Percentiles rank a stretch among this genome's conserved stretches.
phyloP scores from a whole-genome alignment of 1,140 invertebrate genomes.

The Drosophila burlai region DNA sequence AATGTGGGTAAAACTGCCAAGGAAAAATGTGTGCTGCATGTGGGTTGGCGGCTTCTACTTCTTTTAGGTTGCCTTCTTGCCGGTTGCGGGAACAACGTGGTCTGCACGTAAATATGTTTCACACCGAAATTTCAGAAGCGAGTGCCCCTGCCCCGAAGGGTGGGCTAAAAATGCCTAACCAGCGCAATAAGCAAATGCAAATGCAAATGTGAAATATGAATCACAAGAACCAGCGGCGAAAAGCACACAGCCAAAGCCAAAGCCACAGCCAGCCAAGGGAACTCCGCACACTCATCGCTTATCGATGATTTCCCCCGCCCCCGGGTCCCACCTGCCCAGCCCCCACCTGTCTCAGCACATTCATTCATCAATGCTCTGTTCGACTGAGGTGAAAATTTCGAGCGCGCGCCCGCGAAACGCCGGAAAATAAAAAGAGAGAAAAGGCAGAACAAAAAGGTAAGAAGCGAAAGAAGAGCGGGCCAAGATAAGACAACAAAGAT shows the following conservation, averaged over 20 bases:
- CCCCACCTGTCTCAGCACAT: conserved; percentile 9
- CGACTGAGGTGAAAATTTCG: conserved; percentile 61
- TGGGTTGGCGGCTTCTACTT: neutral
- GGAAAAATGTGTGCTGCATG: conserved; percentile 46
- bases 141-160: neutral
- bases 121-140: conserved; percentile 52
- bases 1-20: conserved; percentile 78
- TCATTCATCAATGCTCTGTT: conserved; percentile 71
- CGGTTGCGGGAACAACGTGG: conserved; percentile 8
- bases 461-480: conserved; percentile 20
- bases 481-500: conserved; percentile 50
- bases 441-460: conserved; percentile 1
- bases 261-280: conserved; percentile 59
- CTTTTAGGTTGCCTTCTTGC: neutral
- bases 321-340: neutral
- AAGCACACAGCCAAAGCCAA: conserved; percentile 18
- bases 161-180: conserved; percentile 66
- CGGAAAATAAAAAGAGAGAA: conserved; percentile 21
- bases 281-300: conserved; percentile 68
- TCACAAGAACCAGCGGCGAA: conserved; percentile 46
- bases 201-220: conserved; percentile 59
- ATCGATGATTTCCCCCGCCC: conserved; percentile 38
- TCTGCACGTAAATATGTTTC: conserved; percentile 71
- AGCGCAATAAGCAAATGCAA: conserved; percentile 74
- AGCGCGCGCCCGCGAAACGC: conserved; percentile 56